phyloP scores from a whole-genome alignment of 2,888 invertebrate species.

The Amiota communis region DNA sequence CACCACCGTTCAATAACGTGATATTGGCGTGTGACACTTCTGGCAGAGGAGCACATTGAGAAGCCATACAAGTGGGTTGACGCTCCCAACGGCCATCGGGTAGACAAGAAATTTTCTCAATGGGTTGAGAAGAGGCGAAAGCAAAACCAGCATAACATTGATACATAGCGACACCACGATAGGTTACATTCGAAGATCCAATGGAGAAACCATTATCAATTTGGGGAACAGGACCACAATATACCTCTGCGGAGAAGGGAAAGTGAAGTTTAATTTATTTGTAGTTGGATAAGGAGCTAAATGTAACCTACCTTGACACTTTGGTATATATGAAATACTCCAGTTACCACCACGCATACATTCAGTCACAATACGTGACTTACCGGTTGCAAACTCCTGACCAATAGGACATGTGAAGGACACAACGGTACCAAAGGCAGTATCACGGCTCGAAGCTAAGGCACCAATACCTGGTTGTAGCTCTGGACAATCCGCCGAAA shows the following conservation, averaged over 20 bases:
- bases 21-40: constrained; percentile 92
- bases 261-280: background rate
- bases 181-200: constrained; percentile 95
- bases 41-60: constrained; percentile 89
- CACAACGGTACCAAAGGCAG: constrained; percentile 90
- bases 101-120: constrained; percentile 90
- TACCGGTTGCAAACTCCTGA: constrained; percentile 94
- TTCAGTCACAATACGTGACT: constrained; percentile 86
- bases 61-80: constrained; percentile 92
- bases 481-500: constrained; percentile 93
- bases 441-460: constrained; percentile 91
- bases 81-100: constrained; percentile 94
- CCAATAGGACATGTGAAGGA: constrained; percentile 94
- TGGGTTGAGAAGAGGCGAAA: constrained; percentile 89
- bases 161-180: constrained; percentile 92
- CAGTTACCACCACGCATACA: constrained; percentile 93
- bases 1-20: constrained; percentile 90
- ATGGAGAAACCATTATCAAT: constrained; percentile 98
- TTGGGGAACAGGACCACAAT: constrained; percentile 98
- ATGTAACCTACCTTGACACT: constrained; percentile 84
- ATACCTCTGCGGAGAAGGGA: constrained; percentile 79
- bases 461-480: constrained; percentile 90
- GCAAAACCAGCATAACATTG: constrained; percentile 98
- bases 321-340: constrained; percentile 92
- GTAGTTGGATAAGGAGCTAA: background rate